Percentiles rank a stretch among this genome's conserved stretches.
phyloP scores from a whole-genome alignment of 2,888 invertebrate species.

The Drosophila dives region DNA sequence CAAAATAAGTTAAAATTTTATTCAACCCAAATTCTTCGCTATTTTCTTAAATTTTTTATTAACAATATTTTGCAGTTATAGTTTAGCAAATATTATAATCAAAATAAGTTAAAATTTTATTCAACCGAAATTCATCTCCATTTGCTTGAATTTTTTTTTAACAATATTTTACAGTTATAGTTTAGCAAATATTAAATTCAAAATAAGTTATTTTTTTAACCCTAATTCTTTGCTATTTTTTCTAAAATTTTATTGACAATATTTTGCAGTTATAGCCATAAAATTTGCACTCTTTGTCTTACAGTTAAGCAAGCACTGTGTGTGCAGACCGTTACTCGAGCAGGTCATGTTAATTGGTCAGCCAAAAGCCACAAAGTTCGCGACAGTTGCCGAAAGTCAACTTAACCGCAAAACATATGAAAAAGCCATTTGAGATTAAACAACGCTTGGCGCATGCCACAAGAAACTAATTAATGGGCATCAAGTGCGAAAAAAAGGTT shows the following conservation, averaged over 20 bases:
- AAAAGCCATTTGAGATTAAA: slow-evolving; percentile 40
- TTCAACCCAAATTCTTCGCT: background rate
- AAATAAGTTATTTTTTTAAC: too few species aligned
- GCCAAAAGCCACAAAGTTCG: slow-evolving; percentile 8
- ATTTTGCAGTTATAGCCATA: background rate
- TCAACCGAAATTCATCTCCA: too few species aligned
- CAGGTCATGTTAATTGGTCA: slow-evolving; percentile 21
- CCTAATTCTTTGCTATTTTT: background rate
- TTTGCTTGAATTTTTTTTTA: too few species aligned
- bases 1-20: background rate
- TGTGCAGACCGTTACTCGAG: slow-evolving; percentile 16
- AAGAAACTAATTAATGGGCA: slow-evolving; percentile 66
- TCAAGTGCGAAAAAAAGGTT: slow-evolving; percentile 60
- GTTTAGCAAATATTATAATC: too few species aligned
- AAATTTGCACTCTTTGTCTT: background rate
- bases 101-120: too few species aligned
- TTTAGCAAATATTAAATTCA: too few species aligned
- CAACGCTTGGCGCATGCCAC: slow-evolving; percentile 62
- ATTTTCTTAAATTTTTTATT: background rate
- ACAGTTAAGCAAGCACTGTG: background rate
- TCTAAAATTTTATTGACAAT: too few species aligned
- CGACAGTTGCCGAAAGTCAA: slow-evolving; percentile 1
- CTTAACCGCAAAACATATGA: slow-evolving; percentile 6
- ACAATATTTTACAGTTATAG: background rate
- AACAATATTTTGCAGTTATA: too few species aligned